Base-by-base conservation (phyloP, 2,888 invertebrate species). In the Drosophila basisetae region DNA sequence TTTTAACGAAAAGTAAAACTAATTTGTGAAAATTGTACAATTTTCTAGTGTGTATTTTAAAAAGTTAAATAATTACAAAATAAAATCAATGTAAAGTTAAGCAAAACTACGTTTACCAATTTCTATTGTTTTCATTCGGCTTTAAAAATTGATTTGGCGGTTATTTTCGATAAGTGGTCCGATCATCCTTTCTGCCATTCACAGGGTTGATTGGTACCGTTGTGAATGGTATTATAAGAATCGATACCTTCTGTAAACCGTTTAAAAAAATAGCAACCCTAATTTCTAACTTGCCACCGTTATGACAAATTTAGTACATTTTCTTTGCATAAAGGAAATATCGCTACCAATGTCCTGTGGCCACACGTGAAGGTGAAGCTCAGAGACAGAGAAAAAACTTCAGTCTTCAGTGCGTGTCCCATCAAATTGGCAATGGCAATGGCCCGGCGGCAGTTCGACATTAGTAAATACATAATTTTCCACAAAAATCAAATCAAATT, bases 401-500 rank as follows among this genome's bases (percentile, higher is more conserved):
- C 39, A 77, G 80, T 83, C 77, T 80, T 80, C 69, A 76, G 79
- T 69, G 80, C 73, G 79, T 65, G 61, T 53, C 64, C 59, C 65
- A 81, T 87, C 90, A 90, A 91, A 90, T 93, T 91, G 93, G 93
- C 92, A 92, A 84, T 87, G 89, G 87, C 87, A 78, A 89, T 89
- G 85, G 92, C 88, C 90, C 91, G 92, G 86, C 91, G 91, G 88
- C 92, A 92, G 83, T 92, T 91, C 82, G 92, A 91, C 89, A 90
- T 90, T 81, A 92, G 89, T 78, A 90, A 90, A 81, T 91, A 92
- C 72, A 91, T 91, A 82, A 93, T 92, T 92, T 92, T 93, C 88
- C 92, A 93, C 79, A 93, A 92, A 91, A 93, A 92, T 77, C 92
- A 93, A 78, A 92, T 92, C 64, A 93, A 92, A 88, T 78, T 93